Conservation (phyloP, 2,113 vertebrate species). For the Pao palembangensis region DNA sequence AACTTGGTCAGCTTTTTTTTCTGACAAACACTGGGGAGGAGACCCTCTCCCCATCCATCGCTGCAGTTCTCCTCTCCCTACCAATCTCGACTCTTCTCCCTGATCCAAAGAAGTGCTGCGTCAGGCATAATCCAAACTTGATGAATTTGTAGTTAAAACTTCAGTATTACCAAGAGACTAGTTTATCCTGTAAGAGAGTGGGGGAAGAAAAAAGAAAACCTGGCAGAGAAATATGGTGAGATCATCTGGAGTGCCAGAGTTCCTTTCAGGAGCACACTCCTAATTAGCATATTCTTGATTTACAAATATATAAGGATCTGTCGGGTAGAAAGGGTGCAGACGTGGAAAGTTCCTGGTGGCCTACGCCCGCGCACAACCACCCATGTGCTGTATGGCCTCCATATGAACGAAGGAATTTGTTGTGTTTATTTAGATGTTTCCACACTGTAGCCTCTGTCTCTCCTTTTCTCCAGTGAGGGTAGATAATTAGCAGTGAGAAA, state of each 20-base stretch:
- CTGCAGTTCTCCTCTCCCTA: slow-evolving; percentile 3
- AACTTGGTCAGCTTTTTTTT: slow-evolving; percentile 26
- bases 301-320: slow-evolving; percentile 34
- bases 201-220: slow-evolving; percentile 1
- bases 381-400: slow-evolving; percentile 2
- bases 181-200: slow-evolving; percentile 41
- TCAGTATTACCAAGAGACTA: slow-evolving; percentile 59
- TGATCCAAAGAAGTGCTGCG: slow-evolving; percentile 37
- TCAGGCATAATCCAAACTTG: slow-evolving; percentile 59
- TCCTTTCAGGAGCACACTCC: slow-evolving; percentile 24
- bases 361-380: neutral
- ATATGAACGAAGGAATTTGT: slow-evolving; percentile 35
- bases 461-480: slow-evolving; percentile 80
- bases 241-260: slow-evolving; percentile 31
- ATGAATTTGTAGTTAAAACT: slow-evolving; percentile 60
- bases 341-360: slow-evolving; percentile 12
- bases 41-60: neutral
- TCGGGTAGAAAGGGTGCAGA: slow-evolving; percentile 1
- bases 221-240: slow-evolving; percentile 40
- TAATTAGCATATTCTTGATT: slow-evolving; percentile 43
- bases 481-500: slow-evolving; percentile 83
- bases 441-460: slow-evolving; percentile 73
- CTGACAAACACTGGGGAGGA: slow-evolving; percentile 2
- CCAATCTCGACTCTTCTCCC: slow-evolving; percentile 7
- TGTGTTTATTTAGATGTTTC: slow-evolving; percentile 78